phyloP scores from a whole-genome alignment of 2,888 invertebrate species.

The Tuberolachnus salignus region DNA sequence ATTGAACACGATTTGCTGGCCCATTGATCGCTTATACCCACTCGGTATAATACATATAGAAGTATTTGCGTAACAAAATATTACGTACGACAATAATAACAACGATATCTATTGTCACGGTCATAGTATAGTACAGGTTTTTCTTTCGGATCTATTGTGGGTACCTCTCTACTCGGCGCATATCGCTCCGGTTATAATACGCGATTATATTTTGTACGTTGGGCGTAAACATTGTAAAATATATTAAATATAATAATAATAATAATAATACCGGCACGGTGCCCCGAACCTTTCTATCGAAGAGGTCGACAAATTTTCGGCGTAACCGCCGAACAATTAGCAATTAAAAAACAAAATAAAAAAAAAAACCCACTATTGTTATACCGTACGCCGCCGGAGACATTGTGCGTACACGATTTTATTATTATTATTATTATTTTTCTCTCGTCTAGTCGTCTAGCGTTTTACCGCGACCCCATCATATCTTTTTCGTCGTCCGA shows the following conservation, averaged over 20 bases:
- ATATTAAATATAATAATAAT: too few relatives aligned
- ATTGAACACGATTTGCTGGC: slow-evolving; percentile 23
- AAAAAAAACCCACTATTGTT: slow-evolving; percentile 3
- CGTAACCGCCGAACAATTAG: slow-evolving; percentile 24
- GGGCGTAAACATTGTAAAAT: background rate
- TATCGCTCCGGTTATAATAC: slow-evolving; percentile 16
- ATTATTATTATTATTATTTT: too few relatives aligned
- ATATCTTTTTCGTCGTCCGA: background rate
- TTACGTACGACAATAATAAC: background rate
- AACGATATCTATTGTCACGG: slow-evolving; percentile 27
- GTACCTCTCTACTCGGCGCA: slow-evolving; percentile 3
- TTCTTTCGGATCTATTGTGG: too few relatives aligned
- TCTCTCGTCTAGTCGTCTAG: too few relatives aligned
- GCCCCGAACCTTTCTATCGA: background rate
- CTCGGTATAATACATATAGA: background rate
- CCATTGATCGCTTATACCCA: background rate
- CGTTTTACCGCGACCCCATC: slow-evolving; percentile 16
- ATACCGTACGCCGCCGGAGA: background rate
- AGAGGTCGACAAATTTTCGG: background rate
- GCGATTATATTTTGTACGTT: background rate
- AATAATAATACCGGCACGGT: too few relatives aligned
- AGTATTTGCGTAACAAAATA: background rate
- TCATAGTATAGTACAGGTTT: too few relatives aligned
- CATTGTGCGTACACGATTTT: background rate
- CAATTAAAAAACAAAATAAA: slow-evolving; percentile 28